Conservation (phyloP, 2,113 vertebrate genomes). For the Poicephalus meyeri region DNA sequence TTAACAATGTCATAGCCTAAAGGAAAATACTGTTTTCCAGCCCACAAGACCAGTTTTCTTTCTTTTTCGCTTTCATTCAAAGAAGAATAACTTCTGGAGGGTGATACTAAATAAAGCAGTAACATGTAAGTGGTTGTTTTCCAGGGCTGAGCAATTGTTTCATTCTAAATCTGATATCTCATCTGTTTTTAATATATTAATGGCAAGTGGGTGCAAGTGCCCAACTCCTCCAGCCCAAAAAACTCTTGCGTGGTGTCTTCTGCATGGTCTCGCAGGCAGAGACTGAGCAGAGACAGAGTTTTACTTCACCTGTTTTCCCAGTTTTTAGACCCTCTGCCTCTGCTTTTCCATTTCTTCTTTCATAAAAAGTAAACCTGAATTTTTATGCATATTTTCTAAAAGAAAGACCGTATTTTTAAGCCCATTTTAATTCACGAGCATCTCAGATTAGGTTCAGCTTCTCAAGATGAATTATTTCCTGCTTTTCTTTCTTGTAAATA, state of each 20-base stretch:
- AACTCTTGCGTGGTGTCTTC: neutral
- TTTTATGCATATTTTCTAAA: neutral
- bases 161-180: neutral
- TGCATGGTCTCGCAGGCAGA: neutral
- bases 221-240: neutral
- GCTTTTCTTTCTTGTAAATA: constrained; percentile 73
- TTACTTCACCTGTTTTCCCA: neutral
- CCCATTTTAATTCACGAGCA: neutral
- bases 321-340: neutral
- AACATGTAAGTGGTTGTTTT: neutral
- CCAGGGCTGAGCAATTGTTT: neutral
- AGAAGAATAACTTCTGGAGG: neutral
- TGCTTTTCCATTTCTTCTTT: neutral
- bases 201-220: neutral
- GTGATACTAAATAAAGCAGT: neutral
- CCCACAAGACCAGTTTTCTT: neutral
- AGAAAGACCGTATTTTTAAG: neutral
- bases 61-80: neutral
- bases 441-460: constrained; percentile 36
- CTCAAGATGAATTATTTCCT: constrained; percentile 74
- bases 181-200: neutral
- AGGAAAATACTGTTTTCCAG: neutral
- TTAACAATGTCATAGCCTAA: neutral
- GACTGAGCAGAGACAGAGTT: neutral
- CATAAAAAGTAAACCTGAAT: neutral